Conservation (phyloP, 2,888 invertebrate species). For the Conomelus anceps region DNA sequence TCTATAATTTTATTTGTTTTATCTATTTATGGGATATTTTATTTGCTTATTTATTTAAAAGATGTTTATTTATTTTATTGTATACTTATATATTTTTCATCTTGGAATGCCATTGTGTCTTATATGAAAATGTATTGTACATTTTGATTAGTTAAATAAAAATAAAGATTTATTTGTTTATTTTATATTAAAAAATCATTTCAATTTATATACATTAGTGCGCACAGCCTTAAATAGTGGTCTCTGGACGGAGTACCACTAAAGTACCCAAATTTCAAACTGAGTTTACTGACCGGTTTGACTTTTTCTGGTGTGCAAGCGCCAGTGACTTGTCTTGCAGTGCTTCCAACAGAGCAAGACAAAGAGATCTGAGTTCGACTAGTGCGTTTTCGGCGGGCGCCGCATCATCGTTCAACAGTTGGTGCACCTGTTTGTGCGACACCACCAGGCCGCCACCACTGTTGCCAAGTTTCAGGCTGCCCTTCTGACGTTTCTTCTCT, state of each 20-base stretch:
- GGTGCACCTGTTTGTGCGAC: conserved; percentile 75
- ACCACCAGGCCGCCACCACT: conserved; percentile 60
- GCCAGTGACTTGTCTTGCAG: conserved; percentile 80
- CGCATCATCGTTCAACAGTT: conserved; percentile 60
- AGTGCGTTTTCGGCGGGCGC: conserved; percentile 59
- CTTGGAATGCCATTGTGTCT: too few species aligned
- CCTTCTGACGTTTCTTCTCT: conserved; percentile 65
- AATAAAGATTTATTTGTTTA: neutral
- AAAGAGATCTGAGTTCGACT: conserved; percentile 68
- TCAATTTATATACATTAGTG: neutral
- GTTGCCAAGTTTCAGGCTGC: conserved; percentile 57
- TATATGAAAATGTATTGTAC: neutral
- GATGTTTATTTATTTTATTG: too few species aligned
- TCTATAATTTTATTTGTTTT: too few species aligned
- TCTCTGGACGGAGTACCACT: too few species aligned
- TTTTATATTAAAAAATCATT: neutral
- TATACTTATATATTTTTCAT: too few species aligned
- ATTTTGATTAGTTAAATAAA: neutral
- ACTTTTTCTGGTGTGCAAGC: conserved; percentile 75
- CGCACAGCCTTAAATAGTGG: neutral
- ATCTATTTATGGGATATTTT: too few species aligned
- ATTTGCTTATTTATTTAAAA: too few species aligned
- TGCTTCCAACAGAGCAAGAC: conserved; percentile 72
- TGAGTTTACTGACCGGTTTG: conserved; percentile 60
- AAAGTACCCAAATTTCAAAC: too few species aligned